Conservation (phyloP, 2,797 vertebrate species). For the Sardinella longiceps region DNA sequence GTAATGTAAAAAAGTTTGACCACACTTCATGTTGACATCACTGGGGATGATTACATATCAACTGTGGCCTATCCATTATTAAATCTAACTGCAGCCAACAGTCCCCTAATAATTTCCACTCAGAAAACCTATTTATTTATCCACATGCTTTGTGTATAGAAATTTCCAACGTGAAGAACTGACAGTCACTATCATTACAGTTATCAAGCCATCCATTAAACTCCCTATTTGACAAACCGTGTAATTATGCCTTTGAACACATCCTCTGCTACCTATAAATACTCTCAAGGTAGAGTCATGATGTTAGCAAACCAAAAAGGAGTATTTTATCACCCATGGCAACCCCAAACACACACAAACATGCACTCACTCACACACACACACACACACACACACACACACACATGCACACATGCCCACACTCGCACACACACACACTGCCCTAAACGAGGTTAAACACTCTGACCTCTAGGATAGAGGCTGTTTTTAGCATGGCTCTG, state of each 20-base stretch:
- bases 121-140: slow-evolving; percentile 34
- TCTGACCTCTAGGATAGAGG: slow-evolving; percentile 23
- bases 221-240: slow-evolving; percentile 30
- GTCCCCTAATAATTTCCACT: slow-evolving; percentile 45
- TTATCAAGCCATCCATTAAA: slow-evolving; percentile 43
- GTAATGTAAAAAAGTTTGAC: background rate
- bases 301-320: slow-evolving; percentile 36
- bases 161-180: slow-evolving; percentile 33
- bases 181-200: slow-evolving; percentile 1
- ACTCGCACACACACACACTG: background rate
- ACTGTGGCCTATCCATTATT: background rate
- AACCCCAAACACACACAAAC: slow-evolving; percentile 35
- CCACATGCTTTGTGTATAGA: slow-evolving; percentile 23
- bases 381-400: background rate
- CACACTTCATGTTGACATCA: background rate
- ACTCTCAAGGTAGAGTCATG: slow-evolving; percentile 41
- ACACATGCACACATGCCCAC: background rate
- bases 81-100: background rate
- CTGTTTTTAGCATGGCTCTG: background rate
- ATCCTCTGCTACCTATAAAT: slow-evolving; percentile 32
- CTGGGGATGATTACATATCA: background rate
- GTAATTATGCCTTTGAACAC: slow-evolving; percentile 26
- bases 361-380: background rate
- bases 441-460: slow-evolving; percentile 7
- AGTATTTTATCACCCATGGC: slow-evolving; percentile 30